A percentile compares a stretch with the other conserved stretches of the same genome.
Evolutionary conservation across 2,888 invertebrate species (phyloP).

Genomic region (Smittia sp.): DNA sequence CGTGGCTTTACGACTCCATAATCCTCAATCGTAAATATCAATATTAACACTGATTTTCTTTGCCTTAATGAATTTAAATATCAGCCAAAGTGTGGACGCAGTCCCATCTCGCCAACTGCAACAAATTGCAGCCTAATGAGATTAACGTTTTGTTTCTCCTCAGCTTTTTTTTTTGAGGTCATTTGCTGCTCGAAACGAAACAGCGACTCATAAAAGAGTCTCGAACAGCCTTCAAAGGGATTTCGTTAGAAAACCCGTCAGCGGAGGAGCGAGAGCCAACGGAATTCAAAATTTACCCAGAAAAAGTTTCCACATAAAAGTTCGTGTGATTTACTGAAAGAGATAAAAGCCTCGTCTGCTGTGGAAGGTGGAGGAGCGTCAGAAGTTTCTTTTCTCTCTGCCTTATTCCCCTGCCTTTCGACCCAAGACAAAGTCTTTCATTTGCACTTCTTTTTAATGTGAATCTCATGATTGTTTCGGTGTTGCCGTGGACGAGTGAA

Average conservation of each 20-base stretch:
- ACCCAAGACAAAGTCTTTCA: constrained; percentile 22
- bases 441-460: constrained; percentile 36
- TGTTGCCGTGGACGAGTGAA: background rate
- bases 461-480: constrained; percentile 28
- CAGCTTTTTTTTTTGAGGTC: background rate
- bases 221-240: constrained; percentile 15
- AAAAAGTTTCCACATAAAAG: constrained; percentile 29
- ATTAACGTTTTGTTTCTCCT: constrained; percentile 1
- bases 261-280: background rate
- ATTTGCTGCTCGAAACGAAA: background rate
- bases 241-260: constrained; percentile 39
- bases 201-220: background rate
- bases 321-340: constrained; percentile 38
- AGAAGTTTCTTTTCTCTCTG: background rate
- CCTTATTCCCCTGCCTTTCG: background rate
- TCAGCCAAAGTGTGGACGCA: background rate
- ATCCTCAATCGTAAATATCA: constrained; percentile 21
- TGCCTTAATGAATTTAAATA: constrained; percentile 22
- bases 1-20: background rate
- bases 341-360: constrained; percentile 26
- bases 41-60: constrained; percentile 23
- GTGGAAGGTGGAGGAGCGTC: constrained; percentile 15
- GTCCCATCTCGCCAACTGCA: background rate
- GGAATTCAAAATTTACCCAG: background rate
- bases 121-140: constrained; percentile 28